phyloP scores from a whole-genome alignment of 2,113 vertebrate genomes.

The Gobius niger region DNA sequence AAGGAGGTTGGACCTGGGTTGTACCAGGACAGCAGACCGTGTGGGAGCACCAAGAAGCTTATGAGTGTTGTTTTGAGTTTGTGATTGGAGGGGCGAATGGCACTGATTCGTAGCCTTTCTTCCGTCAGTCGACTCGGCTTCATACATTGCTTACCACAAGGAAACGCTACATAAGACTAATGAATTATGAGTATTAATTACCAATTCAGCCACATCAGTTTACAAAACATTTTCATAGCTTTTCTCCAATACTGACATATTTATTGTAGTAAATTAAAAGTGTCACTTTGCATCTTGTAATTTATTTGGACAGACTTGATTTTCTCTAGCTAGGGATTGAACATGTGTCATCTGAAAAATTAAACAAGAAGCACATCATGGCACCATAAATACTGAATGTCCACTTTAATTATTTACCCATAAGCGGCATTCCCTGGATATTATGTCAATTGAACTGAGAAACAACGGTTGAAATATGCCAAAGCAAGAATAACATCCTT shows the following conservation, averaged over 20 bases:
- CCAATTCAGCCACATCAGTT: neutral
- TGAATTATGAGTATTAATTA: no score
- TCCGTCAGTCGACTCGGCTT: no score
- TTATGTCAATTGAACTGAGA: conserved; percentile 21
- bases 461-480: neutral
- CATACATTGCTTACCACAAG: no score
- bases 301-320: neutral
- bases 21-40: no score
- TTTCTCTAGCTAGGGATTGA: conserved; percentile 16
- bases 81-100: no score
- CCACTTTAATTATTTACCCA: conserved; percentile 46
- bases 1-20: no score
- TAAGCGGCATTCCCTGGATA: conserved; percentile 1
- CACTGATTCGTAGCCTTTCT: no score
- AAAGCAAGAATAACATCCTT: conserved; percentile 33
- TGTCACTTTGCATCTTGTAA: neutral
- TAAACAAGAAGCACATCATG: conserved; percentile 19
- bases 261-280: neutral
- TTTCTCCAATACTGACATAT: neutral
- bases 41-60: no score
- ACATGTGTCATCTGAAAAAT: conserved; percentile 25
- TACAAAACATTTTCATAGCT: neutral
- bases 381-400: conserved; percentile 40
- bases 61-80: no score
- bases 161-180: no score